phyloP scores from a whole-genome alignment of 2,888 invertebrate genomes.

The Agriopis aurantiaria region DNA sequence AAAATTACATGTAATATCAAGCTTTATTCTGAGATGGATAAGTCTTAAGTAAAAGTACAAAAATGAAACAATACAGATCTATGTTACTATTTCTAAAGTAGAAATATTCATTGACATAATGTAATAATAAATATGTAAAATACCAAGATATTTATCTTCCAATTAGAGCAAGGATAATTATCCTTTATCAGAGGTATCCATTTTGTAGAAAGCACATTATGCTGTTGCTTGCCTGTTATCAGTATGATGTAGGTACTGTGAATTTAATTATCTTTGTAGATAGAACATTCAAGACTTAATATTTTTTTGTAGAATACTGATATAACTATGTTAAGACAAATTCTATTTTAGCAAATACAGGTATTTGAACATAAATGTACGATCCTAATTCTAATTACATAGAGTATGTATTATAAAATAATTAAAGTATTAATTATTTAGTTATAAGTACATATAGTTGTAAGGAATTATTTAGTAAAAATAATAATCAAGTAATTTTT shows the following conservation, averaged over 20 bases:
- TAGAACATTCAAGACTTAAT: constrained; percentile 27
- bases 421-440: too few species aligned
- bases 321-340: not conserved
- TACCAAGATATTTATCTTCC: not conserved
- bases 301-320: not conserved
- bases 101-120: too few species aligned
- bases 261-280: constrained; percentile 30
- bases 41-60: too few species aligned
- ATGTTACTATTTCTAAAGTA: too few species aligned
- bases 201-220: constrained; percentile 11
- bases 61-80: too few species aligned
- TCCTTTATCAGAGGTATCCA: constrained; percentile 16
- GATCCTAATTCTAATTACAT: too few species aligned
- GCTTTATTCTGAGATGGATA: too few species aligned
- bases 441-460: too few species aligned
- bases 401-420: not conserved
- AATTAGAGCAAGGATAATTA: constrained; percentile 19
- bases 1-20: too few species aligned
- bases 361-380: too few species aligned
- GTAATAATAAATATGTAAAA: too few species aligned
- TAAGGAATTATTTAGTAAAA: too few species aligned
- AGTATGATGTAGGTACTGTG: constrained; percentile 12
- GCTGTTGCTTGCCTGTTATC: constrained; percentile 22
- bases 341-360: not conserved
- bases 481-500: not conserved